Evolutionary conservation across 2,797 vertebrate genomes (phyloP), one percentile per base, ranked within the genome.

Genomic region (Enteromius paludinosus): DNA sequence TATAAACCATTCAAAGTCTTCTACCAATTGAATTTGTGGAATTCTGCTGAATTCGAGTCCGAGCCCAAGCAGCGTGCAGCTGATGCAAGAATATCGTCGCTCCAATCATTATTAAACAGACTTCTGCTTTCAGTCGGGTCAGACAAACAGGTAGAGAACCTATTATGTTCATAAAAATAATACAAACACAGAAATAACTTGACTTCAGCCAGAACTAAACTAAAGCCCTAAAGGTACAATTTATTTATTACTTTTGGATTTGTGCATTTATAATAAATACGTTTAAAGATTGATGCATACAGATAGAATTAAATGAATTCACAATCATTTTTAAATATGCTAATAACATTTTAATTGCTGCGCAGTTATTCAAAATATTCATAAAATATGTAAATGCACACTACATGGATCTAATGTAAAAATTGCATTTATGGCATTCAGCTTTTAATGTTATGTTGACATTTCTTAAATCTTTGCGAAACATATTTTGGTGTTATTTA

Each of bases 1-100:
- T 47, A 81, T 72, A 62, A 81, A 81, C 41, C 54, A 49, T 81
- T 81, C 41, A 81, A 64, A 56, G 66, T 35, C 28, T 56, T 72
- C 54, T 64, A 41, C 68, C 79, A 72, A 49, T 61, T 71, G 41
- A 72, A 35, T 81, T 72, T 80, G 35, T 4, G 4, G 18, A 49
- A 47, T 80, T 81, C 41, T 72, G 14, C 56, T 35, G 20, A 4
- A 71, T 61, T 47, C 0, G 18, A 30, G 7, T 61, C 52, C 35
- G 45, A 43, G 20, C 38, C 18, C 7, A 61, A 66, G 71, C 38
- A 70, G 54, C 43, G 14, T 45, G 12, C 68, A 80, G 54, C 68
- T 71, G 68, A 80, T 80, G 28, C 41, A 61, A 76, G 74, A 62
- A 62, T 76, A 76, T 62, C 25, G 1, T 30, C 23, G n/a, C 35